These are phyloP conservation scores for Agrochola litura DNA, from an alignment of 2,888 invertebrate species.

Conservation along the genomic window DNA sequence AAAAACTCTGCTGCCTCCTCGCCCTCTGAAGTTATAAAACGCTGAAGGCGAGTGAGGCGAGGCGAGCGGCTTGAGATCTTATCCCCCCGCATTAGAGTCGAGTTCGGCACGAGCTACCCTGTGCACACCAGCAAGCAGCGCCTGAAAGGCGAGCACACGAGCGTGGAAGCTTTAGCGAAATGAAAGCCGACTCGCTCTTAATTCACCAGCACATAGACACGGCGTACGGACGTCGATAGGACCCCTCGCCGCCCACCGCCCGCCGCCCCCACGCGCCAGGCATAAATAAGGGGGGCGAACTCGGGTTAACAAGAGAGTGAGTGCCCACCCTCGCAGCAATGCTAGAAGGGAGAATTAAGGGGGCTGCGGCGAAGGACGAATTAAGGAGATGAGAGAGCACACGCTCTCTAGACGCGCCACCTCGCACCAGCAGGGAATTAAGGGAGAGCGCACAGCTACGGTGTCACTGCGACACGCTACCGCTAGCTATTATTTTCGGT, in stretches of 20 bases:
- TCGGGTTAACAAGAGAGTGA: slow-evolving; percentile 89
- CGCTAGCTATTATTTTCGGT: slow-evolving; percentile 21
- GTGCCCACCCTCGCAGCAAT: slow-evolving; percentile 82
- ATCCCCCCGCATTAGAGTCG: slow-evolving; percentile 81
- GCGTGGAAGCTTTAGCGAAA: slow-evolving; percentile 90
- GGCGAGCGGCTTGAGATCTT: slow-evolving; percentile 79
- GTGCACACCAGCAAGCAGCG: slow-evolving; percentile 79
- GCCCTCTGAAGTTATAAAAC: slow-evolving; percentile 89
- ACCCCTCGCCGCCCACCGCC: slow-evolving; percentile 74
- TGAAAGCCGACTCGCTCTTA: slow-evolving; percentile 91
- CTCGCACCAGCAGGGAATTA: slow-evolving; percentile 86
- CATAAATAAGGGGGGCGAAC: slow-evolving; percentile 89
- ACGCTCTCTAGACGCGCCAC: slow-evolving; percentile 89
- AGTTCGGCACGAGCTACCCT: slow-evolving; percentile 76
- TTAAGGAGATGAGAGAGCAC: slow-evolving; percentile 91
- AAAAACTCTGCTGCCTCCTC: slow-evolving; percentile 88
- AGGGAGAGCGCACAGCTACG: slow-evolving; percentile 70
- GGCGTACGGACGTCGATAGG: slow-evolving; percentile 83
- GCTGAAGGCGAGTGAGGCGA: slow-evolving; percentile 81
- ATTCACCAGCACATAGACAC: slow-evolving; percentile 88
- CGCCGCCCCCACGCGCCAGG: slow-evolving; percentile 78
- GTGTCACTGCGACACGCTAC: slow-evolving; percentile 56
- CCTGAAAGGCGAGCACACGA: slow-evolving; percentile 89
- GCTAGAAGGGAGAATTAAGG: slow-evolving; percentile 87
- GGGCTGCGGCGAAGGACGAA: slow-evolving; percentile 91